phyloP scores from a whole-genome alignment of 2,888 invertebrate species.

The Tetragnatha montana region DNA sequence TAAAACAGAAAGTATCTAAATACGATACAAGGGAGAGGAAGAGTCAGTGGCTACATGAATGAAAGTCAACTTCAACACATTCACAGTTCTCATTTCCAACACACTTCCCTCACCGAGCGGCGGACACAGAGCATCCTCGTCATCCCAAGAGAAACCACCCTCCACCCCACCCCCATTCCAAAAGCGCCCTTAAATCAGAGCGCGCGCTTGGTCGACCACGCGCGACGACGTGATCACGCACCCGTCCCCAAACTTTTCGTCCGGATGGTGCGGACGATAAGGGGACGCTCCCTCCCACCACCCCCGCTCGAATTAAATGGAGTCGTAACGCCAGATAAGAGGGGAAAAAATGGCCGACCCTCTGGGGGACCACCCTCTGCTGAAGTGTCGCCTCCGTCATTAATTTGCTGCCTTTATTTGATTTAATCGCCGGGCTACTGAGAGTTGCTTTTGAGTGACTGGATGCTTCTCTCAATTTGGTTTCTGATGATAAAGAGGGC shows the following conservation, averaged over 20 bases:
- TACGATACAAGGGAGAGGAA: too few relatives aligned
- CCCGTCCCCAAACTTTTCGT: constrained; percentile 64
- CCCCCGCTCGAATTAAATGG: constrained; percentile 33
- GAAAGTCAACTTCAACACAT: too few relatives aligned
- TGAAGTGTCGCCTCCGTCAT: not conserved
- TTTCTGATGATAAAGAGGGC: not conserved
- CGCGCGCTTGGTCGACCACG: constrained; percentile 58
- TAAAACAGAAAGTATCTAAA: too few relatives aligned
- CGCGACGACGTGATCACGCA: constrained; percentile 69
- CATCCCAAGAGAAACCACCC: too few relatives aligned
- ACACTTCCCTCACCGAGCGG: too few relatives aligned
- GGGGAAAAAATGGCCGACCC: constrained; percentile 21
- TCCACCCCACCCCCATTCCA: too few relatives aligned
- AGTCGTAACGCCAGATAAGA: constrained; percentile 61
- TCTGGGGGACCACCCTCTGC: not conserved
- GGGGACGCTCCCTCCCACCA: constrained; percentile 23
- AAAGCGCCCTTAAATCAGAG: constrained; percentile 54
- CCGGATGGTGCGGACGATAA: constrained; percentile 59
- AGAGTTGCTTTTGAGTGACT: too few relatives aligned
- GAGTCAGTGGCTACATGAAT: too few relatives aligned
- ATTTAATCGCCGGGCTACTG: not conserved
- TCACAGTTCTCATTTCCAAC: too few relatives aligned
- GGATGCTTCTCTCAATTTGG: not conserved
- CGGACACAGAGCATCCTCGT: too few relatives aligned
- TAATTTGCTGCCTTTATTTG: not conserved